These are phyloP conservation scores for Hymenopus coronatus DNA, from an alignment of 2,888 invertebrate genomes.

Conservation along the genomic window DNA sequence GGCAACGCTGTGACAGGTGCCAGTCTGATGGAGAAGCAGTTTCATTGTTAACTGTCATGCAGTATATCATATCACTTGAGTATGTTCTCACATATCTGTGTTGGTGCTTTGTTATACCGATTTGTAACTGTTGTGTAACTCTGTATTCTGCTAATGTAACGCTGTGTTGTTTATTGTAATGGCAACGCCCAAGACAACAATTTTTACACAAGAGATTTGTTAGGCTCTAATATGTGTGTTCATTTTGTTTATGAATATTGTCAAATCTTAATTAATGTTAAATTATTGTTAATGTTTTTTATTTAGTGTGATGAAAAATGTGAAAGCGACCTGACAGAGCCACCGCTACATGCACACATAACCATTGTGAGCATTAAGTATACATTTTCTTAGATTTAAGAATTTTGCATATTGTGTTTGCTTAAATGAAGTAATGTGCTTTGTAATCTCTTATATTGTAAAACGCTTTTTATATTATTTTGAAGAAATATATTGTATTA, in stretches of 20 bases:
- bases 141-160: no score
- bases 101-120: background rate
- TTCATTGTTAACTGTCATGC: no score
- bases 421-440: background rate
- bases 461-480: constrained; percentile 41
- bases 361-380: background rate
- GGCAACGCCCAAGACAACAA: background rate
- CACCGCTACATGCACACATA: background rate
- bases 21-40: no score
- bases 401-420: background rate
- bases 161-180: background rate
- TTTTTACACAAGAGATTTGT: background rate
- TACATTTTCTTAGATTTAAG: background rate
- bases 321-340: background rate
- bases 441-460: constrained; percentile 39
- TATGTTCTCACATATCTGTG: background rate
- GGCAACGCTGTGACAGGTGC: no score
- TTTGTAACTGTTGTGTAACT: background rate
- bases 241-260: no score
- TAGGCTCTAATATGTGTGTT: no score
- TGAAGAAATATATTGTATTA: constrained; percentile 45
- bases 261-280: background rate
- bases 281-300: background rate
- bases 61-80: no score
- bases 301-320: background rate